Base-by-base conservation (phyloP, 2,888 invertebrate genomes). In the Brachylomia viminalis region DNA sequence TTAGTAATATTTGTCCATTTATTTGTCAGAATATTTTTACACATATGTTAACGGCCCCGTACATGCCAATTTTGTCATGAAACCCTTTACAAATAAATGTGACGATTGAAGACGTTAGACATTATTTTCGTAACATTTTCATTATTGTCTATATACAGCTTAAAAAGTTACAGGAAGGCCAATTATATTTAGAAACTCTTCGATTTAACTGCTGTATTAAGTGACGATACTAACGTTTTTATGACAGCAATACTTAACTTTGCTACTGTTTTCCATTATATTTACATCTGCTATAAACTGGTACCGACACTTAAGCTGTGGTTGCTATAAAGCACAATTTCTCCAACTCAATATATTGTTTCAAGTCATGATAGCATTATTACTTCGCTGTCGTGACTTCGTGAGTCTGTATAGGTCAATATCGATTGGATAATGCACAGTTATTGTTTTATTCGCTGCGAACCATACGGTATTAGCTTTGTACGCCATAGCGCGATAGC, bases 381-480 rank as follows among this genome's bases (percentile, higher is more conserved):
- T 84, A 86, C 74, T 77, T 67, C 47, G 68, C 17, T 58, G 85
- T 88, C 87, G 88, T 87, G 87, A 87, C 87, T 87, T 75, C 82
- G 87, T 82, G 86, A 82, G 80, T 52, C 56, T 68, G 77, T 69
- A 74, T 87, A 84, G 86, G 84, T 88, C 87, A 87, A 70, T 80
- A 80, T 82, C 77, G 82, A 83, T 88, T 79, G 81, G 69, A 82
- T 81, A 81, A 81, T 76, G 68, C 56, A 72, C 77, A 74, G 77
- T 83, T 86, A 85, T 80, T 81, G 79, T 87, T 83, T 85, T 77
- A 86, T 87, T 84, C 62, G 75, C 27, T 75, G 42, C 38, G 56
- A 78, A 45, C 56, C 23, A 33, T 69, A 69, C 56, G n/a, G 72
- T 76, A 82, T 73, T 71, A 65, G 65, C 65, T 52, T 11, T 56